Percentiles rank a stretch among this genome's conserved stretches.
Conservation (phyloP, 2,797 vertebrate species). For the Diceros bicornis region DNA sequence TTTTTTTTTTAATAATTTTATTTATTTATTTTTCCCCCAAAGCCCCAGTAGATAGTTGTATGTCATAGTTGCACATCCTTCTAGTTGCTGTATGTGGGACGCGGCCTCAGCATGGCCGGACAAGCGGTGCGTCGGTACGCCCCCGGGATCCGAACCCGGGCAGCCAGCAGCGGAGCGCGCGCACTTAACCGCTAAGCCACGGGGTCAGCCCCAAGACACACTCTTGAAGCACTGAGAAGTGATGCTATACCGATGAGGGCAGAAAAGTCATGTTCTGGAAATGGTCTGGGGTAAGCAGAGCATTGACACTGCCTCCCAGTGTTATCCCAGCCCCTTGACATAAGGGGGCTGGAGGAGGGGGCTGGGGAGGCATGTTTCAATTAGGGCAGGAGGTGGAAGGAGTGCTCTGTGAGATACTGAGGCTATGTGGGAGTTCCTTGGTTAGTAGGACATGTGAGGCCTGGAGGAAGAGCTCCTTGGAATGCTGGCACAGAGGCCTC, state of each 20-base stretch:
- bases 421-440: background rate
- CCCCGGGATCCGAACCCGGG: too few species aligned
- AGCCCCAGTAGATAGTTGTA: too few species aligned
- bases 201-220: too few species aligned
- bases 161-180: too few species aligned
- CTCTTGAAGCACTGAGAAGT: background rate
- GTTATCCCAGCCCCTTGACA: background rate
- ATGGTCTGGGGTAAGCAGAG: background rate
- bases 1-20: too few species aligned
- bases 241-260: too few species aligned
- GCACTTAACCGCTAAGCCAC: too few species aligned
- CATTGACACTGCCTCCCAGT: background rate
- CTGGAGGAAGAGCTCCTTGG: background rate
- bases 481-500: background rate
- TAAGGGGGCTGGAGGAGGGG: background rate
- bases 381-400: background rate
- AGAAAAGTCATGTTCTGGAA: background rate
- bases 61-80: too few species aligned
- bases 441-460: rapidly evolving
- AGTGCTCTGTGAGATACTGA: background rate
- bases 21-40: too few species aligned
- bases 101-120: too few species aligned
- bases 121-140: too few species aligned
- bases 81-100: too few species aligned
- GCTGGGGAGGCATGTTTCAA: background rate